These are phyloP conservation scores for Elegia similella DNA, from an alignment of 2,888 invertebrate species.

Conservation along the genomic window DNA sequence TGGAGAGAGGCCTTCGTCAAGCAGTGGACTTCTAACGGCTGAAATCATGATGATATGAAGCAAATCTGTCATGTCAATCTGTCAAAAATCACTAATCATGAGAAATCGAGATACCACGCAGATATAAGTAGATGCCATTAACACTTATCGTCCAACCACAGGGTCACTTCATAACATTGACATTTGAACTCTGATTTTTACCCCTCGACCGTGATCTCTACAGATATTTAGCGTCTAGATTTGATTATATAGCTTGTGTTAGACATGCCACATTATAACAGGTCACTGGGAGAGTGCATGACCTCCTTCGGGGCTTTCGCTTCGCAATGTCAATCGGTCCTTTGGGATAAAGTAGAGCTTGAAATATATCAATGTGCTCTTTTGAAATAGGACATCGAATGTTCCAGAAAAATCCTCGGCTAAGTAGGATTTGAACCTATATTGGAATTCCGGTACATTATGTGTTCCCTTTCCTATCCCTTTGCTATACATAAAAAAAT, in stretches of 20 bases:
- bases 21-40: too few relatives aligned
- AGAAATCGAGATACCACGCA: too few relatives aligned
- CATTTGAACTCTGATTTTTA: background rate
- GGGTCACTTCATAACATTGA: background rate
- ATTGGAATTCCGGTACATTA: too few relatives aligned
- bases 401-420: background rate
- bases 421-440: too few relatives aligned
- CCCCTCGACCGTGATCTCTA: background rate
- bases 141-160: too few relatives aligned
- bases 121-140: too few relatives aligned
- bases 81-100: too few relatives aligned
- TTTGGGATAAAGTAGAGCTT: conserved; percentile 7
- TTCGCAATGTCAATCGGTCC: conserved; percentile 9
- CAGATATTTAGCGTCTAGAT: background rate
- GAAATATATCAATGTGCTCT: conserved; percentile 14
- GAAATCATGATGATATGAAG: too few relatives aligned
- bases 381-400: conserved; percentile 9
- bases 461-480: too few relatives aligned
- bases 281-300: background rate
- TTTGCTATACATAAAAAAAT: too few relatives aligned
- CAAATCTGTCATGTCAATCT: too few relatives aligned
- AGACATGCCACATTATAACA: background rate
- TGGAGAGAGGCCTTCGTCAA: too few relatives aligned
- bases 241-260: background rate
- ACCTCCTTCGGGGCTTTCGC: conserved; percentile 1